Evolutionary conservation across 2,797 vertebrate genomes (phyloP).

Genomic region (Schizopygopsis pylzovi): DNA sequence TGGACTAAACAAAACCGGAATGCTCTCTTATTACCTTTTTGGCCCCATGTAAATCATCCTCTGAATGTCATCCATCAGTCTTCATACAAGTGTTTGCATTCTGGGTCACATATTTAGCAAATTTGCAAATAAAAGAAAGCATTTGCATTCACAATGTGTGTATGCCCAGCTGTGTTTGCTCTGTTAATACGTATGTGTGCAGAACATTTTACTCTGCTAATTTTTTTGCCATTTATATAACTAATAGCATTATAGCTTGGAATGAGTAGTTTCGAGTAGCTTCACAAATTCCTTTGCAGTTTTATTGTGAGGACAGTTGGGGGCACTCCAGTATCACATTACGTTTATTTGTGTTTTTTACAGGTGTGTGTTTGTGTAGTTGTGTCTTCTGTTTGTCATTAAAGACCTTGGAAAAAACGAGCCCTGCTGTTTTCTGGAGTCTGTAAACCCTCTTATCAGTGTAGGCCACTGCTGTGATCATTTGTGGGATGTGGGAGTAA

Average conservation of each 20-base stretch:
- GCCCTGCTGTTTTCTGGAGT: slow-evolving; percentile 16
- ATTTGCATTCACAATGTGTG: slow-evolving; percentile 18
- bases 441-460: slow-evolving; percentile 53
- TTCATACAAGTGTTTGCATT: slow-evolving; percentile 46
- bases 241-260: neutral
- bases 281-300: slow-evolving; percentile 14
- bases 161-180: neutral
- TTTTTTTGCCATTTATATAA: neutral
- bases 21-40: neutral
- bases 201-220: neutral
- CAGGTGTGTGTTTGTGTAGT: slow-evolving; percentile 9
- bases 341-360: neutral
- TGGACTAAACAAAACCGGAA: neutral
- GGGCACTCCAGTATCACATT: slow-evolving; percentile 56
- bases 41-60: neutral
- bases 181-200: neutral
- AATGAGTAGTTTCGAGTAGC: neutral
- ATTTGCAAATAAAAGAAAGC: slow-evolving; percentile 40
- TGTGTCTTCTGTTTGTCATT: slow-evolving; percentile 13
- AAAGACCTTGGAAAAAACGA: slow-evolving; percentile 17
- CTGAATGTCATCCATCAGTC: neutral
- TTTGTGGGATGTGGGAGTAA: slow-evolving; percentile 13
- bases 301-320: slow-evolving; percentile 53
- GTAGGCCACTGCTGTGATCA: slow-evolving; percentile 29
- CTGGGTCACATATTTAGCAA: slow-evolving; percentile 32